Base-by-base conservation (phyloP, 2,113 vertebrate species). In the Parotia lawesii region DNA sequence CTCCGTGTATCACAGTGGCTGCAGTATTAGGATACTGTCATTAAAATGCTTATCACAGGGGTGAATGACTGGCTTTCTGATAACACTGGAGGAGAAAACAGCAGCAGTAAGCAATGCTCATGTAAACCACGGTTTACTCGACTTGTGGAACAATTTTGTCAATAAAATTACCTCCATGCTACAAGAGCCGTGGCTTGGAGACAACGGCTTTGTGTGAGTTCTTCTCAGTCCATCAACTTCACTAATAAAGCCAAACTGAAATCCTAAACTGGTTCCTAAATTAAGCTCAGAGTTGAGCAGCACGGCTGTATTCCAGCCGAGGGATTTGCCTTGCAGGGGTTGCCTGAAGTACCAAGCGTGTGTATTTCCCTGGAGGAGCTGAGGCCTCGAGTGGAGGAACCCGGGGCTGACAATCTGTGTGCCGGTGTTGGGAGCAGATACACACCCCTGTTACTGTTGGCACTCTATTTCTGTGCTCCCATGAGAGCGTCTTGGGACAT, bases 401-500 rank as follows among this genome's bases (percentile, higher is more conserved):
- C 33, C 0, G 0, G 37, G 75, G 38, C 71, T 23, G 81, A 37
- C 64, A 2, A 1, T 35, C 71, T 2, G 0, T 3, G 20, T 10
- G 77, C 42, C 0, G 0, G 17, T 3, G 3, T 18, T 60, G 60
- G 80, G 42, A 84, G 60, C 90, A 65, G 44, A 37, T 54, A 2
- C 19, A 2, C 17, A 45, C 75, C 64, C 47, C 25, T 69, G 20
- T 11, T 64, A 27, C 12, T 71, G 69, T 33, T n/a, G 38, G 33
- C 0, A 2, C 1, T 1, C 69, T 56, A 23, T 40, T 76, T 35
- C 47, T 74, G 38, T 56, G 76, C 94, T 84, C 80, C 56, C 44
- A 21, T 0, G 2, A 31, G 92, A 92, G 72, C 10, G 6, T 67
- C 85, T 74, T 77, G 92, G 83, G 88, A 62, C 60, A 16, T n/a